phyloP scores from a whole-genome alignment of 2,888 invertebrate species.

The Tyria jacobaeae region DNA sequence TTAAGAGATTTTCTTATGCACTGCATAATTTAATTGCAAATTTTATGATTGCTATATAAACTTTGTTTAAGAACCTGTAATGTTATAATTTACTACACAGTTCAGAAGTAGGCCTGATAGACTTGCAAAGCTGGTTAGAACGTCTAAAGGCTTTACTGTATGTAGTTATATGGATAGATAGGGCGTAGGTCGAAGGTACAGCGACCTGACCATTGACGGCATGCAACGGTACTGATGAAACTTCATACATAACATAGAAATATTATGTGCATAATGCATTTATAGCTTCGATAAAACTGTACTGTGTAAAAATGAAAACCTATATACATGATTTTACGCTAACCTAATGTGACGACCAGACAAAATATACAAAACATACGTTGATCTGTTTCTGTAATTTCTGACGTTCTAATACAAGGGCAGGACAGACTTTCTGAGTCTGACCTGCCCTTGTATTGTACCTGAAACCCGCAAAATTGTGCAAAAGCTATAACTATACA shows the following conservation, averaged over 20 bases:
- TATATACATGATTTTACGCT: too few relatives aligned
- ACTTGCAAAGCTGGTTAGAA: slow-evolving; percentile 41
- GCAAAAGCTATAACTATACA: too few relatives aligned
- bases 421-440: too few relatives aligned
- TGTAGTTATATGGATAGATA: slow-evolving; percentile 78
- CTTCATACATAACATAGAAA: slow-evolving; percentile 55
- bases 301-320: too few relatives aligned
- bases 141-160: slow-evolving; percentile 43
- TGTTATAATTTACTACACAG: neutral
- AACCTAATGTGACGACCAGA: too few relatives aligned
- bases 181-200: slow-evolving; percentile 74
- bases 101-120: slow-evolving; percentile 30
- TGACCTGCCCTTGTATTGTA: too few relatives aligned
- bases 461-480: too few relatives aligned
- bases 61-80: neutral
- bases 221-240: slow-evolving; percentile 75
- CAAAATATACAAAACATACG: too few relatives aligned
- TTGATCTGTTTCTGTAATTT: too few relatives aligned
- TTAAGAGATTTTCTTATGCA: neutral
- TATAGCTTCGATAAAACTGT: neutral
- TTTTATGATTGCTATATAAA: neutral
- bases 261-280: neutral
- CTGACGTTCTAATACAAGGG: too few relatives aligned
- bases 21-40: neutral
- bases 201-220: slow-evolving; percentile 71